Percentiles rank a stretch among this genome's conserved stretches.
Evolutionary conservation across 2,888 invertebrate species (phyloP).

Genomic region (Andrena praecox): DNA sequence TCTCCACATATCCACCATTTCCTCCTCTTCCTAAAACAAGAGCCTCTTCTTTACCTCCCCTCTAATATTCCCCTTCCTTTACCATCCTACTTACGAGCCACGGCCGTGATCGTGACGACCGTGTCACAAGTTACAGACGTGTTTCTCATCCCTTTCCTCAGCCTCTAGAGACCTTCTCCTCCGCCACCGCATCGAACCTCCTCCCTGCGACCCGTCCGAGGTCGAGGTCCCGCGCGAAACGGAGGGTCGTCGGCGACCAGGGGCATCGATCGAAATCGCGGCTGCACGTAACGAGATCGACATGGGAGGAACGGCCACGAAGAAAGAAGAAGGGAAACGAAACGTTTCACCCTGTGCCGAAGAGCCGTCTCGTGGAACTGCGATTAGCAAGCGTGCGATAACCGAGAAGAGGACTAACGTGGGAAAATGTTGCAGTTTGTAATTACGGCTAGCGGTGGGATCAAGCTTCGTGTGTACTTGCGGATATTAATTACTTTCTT

Average conservation of each 20-base stretch:
- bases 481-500: neutral
- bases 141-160: slow-evolving; percentile 13
- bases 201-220: slow-evolving; percentile 19
- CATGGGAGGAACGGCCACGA: slow-evolving; percentile 9
- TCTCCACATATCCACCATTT: slow-evolving; percentile 20
- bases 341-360: slow-evolving; percentile 14
- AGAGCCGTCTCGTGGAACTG: neutral
- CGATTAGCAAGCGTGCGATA: neutral
- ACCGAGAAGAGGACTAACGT: slow-evolving; percentile 19
- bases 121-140: slow-evolving; percentile 25
- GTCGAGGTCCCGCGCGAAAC: slow-evolving; percentile 34
- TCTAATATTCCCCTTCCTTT: slow-evolving; percentile 17
- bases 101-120: slow-evolving; percentile 35
- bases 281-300: slow-evolving; percentile 11
- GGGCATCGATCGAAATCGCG: slow-evolving; percentile 31
- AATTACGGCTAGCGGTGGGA: neutral
- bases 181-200: neutral
- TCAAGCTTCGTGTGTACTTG: neutral
- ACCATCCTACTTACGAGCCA: slow-evolving; percentile 36
- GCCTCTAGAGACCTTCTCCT: slow-evolving; percentile 24
- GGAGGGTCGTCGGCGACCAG: slow-evolving; percentile 14
- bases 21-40: neutral
- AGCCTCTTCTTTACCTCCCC: slow-evolving; percentile 34
- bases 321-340: slow-evolving; percentile 46
- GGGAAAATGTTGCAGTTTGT: neutral